Percentiles rank a stretch among this genome's conserved stretches.
These are phyloP conservation scores for Volucella inflata DNA, from an alignment of 2,888 invertebrate species.

Conservation along the genomic window DNA sequence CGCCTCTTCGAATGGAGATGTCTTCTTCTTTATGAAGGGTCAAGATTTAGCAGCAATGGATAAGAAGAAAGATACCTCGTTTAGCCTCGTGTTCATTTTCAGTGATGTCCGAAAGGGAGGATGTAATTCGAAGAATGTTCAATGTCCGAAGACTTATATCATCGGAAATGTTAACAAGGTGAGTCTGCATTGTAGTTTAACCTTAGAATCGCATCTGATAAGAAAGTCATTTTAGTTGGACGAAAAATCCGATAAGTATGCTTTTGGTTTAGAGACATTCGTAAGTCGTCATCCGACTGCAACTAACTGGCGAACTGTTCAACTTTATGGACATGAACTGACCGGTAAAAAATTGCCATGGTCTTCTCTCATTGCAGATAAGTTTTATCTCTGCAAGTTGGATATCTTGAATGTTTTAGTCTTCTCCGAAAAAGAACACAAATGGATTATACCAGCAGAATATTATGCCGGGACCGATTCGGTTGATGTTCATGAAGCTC, in stretches of 20 bases:
- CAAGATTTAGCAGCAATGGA: conserved; percentile 33
- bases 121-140: conserved; percentile 24
- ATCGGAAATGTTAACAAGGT: conserved; percentile 45
- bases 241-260: conserved; percentile 15
- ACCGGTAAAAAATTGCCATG: background rate
- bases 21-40: conserved; percentile 51
- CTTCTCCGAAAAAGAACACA: too few species aligned
- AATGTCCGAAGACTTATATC: conserved; percentile 43
- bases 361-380: conserved; percentile 25
- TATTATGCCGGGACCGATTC: too few species aligned
- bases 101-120: conserved; percentile 60
- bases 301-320: background rate
- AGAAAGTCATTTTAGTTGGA: too few species aligned
- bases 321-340: background rate
- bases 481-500: too few species aligned
- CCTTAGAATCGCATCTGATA: too few species aligned
- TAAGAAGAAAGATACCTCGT: conserved; percentile 17
- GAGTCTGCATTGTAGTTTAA: background rate
- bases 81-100: conserved; percentile 54
- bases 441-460: too few species aligned
- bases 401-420: too few species aligned
- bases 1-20: conserved; percentile 37
- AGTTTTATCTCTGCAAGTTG: conserved; percentile 58
- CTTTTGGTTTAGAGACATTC: conserved; percentile 24
- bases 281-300: conserved; percentile 44